These are phyloP conservation scores for Meriones psammophilus DNA, from an alignment of 2,797 vertebrate genomes.

Conservation along the genomic window DNA sequence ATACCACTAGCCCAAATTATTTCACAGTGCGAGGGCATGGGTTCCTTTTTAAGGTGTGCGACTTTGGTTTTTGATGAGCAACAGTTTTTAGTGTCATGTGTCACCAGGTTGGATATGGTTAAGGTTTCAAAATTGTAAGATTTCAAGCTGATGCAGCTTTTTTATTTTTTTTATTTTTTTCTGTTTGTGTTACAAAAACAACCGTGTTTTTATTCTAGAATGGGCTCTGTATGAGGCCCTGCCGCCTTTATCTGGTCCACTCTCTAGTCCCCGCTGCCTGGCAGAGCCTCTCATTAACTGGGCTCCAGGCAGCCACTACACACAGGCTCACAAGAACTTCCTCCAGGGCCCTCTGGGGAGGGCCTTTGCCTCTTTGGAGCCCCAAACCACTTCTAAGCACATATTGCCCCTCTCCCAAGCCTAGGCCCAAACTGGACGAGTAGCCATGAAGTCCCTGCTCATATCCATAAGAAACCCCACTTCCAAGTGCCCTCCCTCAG, in stretches of 20 bases:
- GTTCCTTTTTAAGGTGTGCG: slow-evolving; percentile 54
- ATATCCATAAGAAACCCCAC: background rate
- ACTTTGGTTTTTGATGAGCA: slow-evolving; percentile 77
- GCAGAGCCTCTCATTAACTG: background rate
- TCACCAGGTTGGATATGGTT: slow-evolving; percentile 60
- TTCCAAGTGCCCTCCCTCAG: background rate
- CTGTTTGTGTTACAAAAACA: slow-evolving; percentile 83
- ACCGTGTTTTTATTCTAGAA: slow-evolving; percentile 87
- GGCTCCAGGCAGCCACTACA: background rate
- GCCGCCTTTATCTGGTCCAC: slow-evolving; percentile 81
- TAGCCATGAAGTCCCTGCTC: background rate
- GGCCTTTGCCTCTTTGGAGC: background rate
- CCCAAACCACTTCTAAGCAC: slow-evolving; percentile 24
- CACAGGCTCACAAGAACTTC: background rate
- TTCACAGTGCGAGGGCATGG: slow-evolving; percentile 14
- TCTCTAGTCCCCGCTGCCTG: background rate
- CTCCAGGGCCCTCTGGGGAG: background rate
- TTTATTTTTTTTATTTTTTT: slow-evolving; percentile 78
- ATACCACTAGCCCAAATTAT: slow-evolving; percentile 82
- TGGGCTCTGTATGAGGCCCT: slow-evolving; percentile 81
- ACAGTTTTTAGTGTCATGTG: slow-evolving; percentile 73
- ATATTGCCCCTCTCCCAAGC: no score
- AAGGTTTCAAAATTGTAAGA: slow-evolving; percentile 80
- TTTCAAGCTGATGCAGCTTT: slow-evolving; percentile 79
- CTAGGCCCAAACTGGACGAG: background rate